A percentile compares a stretch with the other conserved stretches of the same genome.
Evolutionary conservation across 2,888 invertebrate genomes (phyloP).

Genomic region (Digitonthophagus gazella): DNA sequence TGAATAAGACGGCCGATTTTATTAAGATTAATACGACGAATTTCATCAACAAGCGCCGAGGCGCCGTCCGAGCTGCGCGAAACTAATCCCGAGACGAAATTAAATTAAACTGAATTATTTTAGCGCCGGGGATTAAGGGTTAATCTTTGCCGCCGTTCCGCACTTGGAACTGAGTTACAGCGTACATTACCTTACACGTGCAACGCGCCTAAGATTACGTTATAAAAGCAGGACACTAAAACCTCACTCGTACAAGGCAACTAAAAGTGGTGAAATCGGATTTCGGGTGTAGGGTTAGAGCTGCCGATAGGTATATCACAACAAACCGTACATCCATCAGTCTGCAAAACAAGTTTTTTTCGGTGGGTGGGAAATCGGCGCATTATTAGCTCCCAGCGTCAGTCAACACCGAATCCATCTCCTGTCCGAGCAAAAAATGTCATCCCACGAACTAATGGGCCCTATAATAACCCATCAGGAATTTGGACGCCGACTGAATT

Average conservation of each 20-base stretch:
- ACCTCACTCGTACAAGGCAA: neutral
- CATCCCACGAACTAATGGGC: constrained; percentile 17
- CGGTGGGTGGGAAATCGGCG: neutral
- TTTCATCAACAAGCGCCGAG: neutral
- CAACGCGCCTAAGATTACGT: neutral
- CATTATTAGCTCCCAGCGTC: neutral
- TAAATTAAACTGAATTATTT: neutral
- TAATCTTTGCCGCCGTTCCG: neutral
- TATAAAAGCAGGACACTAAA: neutral
- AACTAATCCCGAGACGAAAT: neutral
- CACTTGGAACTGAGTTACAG: neutral
- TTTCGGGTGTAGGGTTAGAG: too few relatives aligned
- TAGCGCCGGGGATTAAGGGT: neutral
- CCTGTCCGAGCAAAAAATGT: constrained; percentile 18
- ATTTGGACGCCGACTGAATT: constrained; percentile 22
- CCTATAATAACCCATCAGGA: constrained; percentile 25
- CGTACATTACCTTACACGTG: neutral
- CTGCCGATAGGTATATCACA: too few relatives aligned
- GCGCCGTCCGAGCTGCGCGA: neutral
- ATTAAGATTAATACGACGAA: neutral
- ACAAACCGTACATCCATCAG: neutral
- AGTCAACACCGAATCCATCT: constrained; percentile 15
- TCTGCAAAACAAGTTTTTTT: neutral
- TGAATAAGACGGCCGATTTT: too few relatives aligned
- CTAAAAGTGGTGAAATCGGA: too few relatives aligned